Conservation (phyloP, 2,888 invertebrate species). For the Malthinus flaveolus region DNA sequence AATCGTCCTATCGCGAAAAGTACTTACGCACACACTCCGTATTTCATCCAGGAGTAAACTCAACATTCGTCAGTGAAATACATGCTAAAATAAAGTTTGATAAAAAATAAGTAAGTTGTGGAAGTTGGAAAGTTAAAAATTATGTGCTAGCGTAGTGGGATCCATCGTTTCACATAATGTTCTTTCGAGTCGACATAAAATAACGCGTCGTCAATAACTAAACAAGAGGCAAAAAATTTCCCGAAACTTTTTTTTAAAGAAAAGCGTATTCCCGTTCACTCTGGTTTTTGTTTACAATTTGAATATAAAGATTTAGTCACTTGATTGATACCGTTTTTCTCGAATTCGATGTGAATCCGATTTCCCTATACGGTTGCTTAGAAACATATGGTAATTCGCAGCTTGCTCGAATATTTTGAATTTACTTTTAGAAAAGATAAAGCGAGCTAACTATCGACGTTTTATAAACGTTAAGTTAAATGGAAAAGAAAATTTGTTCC, state of each 20-base stretch:
- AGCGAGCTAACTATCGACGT: slow-evolving; percentile 7
- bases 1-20: no score
- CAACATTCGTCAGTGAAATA: no score
- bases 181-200: slow-evolving; percentile 22
- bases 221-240: slow-evolving; percentile 16
- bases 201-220: slow-evolving; percentile 29
- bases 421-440: slow-evolving; percentile 8
- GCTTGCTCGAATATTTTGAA: slow-evolving; percentile 15
- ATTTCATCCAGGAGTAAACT: no score
- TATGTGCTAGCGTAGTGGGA: slow-evolving; percentile 12
- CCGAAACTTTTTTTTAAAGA: slow-evolving; percentile 10
- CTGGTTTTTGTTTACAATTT: slow-evolving; percentile 28
- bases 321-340: slow-evolving; percentile 22
- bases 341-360: slow-evolving; percentile 22
- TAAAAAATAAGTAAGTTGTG: slow-evolving; percentile 32
- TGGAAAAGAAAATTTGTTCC: not conserved
- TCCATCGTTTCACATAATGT: slow-evolving; percentile 20
- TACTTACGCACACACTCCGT: no score
- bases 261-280: slow-evolving; percentile 13
- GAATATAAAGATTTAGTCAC: slow-evolving; percentile 18
- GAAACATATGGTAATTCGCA: slow-evolving; percentile 20
- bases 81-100: not conserved
- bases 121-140: slow-evolving; percentile 25
- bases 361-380: slow-evolving; percentile 20
- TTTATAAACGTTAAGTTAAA: not conserved